Conservation (phyloP, 2,113 vertebrate genomes). For the Sporophila hypoxantha region DNA sequence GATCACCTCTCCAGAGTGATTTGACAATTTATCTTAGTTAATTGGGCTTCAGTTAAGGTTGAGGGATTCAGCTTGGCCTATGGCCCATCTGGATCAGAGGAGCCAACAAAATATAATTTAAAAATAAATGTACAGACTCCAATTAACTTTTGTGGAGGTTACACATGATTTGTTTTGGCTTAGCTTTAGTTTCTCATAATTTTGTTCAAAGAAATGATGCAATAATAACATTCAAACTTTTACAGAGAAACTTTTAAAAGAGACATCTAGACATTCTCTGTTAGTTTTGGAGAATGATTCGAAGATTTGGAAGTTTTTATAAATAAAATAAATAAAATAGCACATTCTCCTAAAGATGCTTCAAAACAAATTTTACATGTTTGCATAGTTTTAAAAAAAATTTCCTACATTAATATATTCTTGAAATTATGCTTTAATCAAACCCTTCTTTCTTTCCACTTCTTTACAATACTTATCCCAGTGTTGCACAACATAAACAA, state of each 20-base stretch:
- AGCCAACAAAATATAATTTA: neutral
- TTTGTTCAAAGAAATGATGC: neutral
- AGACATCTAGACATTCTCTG: neutral
- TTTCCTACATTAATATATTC: neutral
- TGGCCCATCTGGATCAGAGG: neutral
- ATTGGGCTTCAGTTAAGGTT: conserved; percentile 45
- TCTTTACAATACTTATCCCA: neutral
- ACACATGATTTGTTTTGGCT: conserved; percentile 10
- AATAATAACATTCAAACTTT: neutral
- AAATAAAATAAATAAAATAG: neutral
- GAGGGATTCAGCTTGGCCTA: conserved; percentile 33
- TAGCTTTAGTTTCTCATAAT: neutral
- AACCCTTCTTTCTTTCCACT: neutral
- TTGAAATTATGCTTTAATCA: neutral
- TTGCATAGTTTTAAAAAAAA: neutral
- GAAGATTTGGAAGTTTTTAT: neutral
- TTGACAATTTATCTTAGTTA: conserved; percentile 46
- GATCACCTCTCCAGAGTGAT: neutral
- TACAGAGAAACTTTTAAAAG: neutral
- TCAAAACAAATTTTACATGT: neutral
- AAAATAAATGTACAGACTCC: neutral
- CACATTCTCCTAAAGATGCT: neutral
- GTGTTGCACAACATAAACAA: neutral
- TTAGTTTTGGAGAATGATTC: neutral
- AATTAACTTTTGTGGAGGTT: neutral